Conservation (phyloP, 1,140 invertebrate genomes). For the Mycetomoellerius zeteki region DNA sequence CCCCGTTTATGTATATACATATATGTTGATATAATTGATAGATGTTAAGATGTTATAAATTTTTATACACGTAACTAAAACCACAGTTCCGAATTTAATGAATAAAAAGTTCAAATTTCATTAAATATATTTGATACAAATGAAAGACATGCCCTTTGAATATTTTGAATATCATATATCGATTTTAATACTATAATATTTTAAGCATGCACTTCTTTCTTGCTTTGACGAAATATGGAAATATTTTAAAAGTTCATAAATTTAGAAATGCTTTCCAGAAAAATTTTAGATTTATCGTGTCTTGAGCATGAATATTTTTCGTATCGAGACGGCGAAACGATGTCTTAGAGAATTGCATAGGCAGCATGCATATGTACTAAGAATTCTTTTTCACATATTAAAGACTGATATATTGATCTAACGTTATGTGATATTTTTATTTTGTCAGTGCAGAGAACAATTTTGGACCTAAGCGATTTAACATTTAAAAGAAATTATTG, state of each 20-base stretch:
- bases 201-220: no score
- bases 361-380: neutral
- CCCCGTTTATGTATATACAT: neutral
- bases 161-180: no score
- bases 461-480: neutral
- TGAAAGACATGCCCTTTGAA: no score
- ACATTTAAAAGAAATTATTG: slow-evolving; percentile 4
- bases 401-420: neutral
- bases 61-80: neutral
- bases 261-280: neutral
- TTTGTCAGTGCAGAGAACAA: neutral
- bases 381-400: neutral
- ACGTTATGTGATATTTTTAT: neutral
- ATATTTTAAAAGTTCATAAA: slow-evolving; percentile 14
- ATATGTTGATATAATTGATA: neutral
- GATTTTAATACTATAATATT: no score
- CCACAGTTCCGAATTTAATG: neutral
- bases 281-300: slow-evolving; percentile 15
- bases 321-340: neutral
- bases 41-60: neutral
- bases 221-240: no score
- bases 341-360: neutral
- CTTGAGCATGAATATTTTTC: neutral
- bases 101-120: slow-evolving; percentile 1
- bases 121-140: no score